Evolutionary conservation across 2,888 invertebrate species (phyloP).

Genomic region (Omphaloscelis lunosa): DNA sequence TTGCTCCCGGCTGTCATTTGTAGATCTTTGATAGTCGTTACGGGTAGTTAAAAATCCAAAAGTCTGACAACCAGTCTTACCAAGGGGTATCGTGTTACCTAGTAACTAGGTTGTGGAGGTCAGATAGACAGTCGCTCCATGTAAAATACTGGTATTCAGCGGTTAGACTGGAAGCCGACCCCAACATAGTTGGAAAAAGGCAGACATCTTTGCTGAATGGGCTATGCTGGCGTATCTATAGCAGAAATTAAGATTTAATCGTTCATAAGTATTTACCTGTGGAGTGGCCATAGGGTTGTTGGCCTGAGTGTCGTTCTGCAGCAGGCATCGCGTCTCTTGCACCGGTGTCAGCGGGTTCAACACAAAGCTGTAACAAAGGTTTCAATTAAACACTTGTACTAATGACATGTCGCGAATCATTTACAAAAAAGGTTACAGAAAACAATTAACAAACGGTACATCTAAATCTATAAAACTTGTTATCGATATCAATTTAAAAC

Average conservation of each 20-base stretch:
- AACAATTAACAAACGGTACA: conserved; percentile 63
- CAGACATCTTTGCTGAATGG: conserved; percentile 8
- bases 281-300: conserved; percentile 96
- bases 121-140: too few relatives aligned
- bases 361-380: conserved; percentile 94
- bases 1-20: too few relatives aligned
- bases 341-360: conserved; percentile 97
- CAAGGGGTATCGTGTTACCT: too few relatives aligned
- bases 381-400: conserved; percentile 9
- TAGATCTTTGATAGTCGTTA: too few relatives aligned
- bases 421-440: conserved; percentile 34
- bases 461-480: conserved; percentile 48
- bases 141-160: too few relatives aligned
- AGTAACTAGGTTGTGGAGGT: too few relatives aligned
- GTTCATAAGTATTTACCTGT: conserved; percentile 83
- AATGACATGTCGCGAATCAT: not conserved
- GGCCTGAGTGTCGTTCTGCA: conserved; percentile 98
- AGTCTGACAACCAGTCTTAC: too few relatives aligned
- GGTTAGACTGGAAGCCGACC: too few relatives aligned
- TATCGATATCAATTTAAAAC: conserved; percentile 54
- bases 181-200: too few relatives aligned
- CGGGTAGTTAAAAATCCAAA: too few relatives aligned
- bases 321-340: conserved; percentile 97
- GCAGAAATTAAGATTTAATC: conserved; percentile 23
- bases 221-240: not conserved